These are phyloP conservation scores for Lindbergichthys nudifrons DNA, from an alignment of 2,797 vertebrate genomes.

Conservation along the genomic window DNA sequence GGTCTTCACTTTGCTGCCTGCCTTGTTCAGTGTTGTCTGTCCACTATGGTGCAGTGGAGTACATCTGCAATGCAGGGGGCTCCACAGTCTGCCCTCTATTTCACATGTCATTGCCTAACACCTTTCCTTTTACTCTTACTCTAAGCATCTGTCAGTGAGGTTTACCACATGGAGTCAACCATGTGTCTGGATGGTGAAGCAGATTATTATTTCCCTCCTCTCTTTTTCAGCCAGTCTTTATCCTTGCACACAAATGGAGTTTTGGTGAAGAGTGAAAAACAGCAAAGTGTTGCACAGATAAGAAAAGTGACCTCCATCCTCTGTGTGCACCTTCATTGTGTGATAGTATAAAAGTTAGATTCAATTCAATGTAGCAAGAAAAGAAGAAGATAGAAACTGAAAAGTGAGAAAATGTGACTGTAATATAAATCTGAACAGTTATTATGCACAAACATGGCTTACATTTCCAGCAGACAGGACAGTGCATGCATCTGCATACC, in stretches of 20 bases:
- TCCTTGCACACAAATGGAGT: constrained; percentile 51
- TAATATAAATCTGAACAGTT: constrained; percentile 12
- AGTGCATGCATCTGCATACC: constrained; percentile 35
- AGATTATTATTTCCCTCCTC: constrained; percentile 62
- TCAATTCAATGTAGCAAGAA: not conserved
- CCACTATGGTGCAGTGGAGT: constrained; percentile 74
- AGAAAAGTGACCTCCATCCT: constrained; percentile 35
- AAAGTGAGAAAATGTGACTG: constrained; percentile 13
- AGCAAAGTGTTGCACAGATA: constrained; percentile 38
- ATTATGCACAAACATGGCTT: constrained; percentile 40
- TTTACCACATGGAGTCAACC: constrained; percentile 75
- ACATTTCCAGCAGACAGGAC: constrained; percentile 25
- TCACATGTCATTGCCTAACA: constrained; percentile 82
- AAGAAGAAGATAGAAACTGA: constrained; percentile 13
- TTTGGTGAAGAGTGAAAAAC: constrained; percentile 43
- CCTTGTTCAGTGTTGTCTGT: constrained; percentile 62
- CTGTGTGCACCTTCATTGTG: constrained; percentile 16
- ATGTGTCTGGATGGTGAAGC: constrained; percentile 63
- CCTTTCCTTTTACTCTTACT: constrained; percentile 78
- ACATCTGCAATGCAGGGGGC: constrained; percentile 80
- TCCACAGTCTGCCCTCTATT: constrained; percentile 80
- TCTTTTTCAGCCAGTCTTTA: constrained; percentile 48
- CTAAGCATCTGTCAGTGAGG: constrained; percentile 76
- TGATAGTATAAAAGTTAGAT: constrained; percentile 2
- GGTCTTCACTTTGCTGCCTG: constrained; percentile 51